phyloP scores from a whole-genome alignment of 2,888 invertebrate species.

The Macropis europaea region DNA sequence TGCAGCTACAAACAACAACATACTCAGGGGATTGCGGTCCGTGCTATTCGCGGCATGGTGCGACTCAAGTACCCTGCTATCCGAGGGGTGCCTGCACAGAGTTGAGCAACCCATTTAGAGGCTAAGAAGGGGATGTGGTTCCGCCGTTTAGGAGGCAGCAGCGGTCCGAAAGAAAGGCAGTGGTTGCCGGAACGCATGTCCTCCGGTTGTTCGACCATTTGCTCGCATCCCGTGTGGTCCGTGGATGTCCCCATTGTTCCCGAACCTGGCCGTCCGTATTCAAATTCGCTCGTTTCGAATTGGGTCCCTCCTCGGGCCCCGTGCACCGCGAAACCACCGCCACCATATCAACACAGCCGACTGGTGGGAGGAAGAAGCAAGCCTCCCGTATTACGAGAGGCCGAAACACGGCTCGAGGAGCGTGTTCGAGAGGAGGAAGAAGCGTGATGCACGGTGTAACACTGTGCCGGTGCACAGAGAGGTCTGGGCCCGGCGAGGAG shows the following conservation, averaged over 20 bases:
- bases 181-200: constrained; percentile 78
- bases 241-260: constrained; percentile 79
- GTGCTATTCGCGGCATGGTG: too few species aligned
- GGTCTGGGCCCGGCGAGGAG: constrained; percentile 17
- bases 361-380: constrained; percentile 3
- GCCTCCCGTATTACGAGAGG: constrained; percentile 54
- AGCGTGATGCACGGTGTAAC: constrained; percentile 59
- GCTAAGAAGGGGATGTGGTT: neutral
- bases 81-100: too few species aligned
- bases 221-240: constrained; percentile 80
- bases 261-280: constrained; percentile 73
- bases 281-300: constrained; percentile 78
- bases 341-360: neutral
- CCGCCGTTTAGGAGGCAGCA: constrained; percentile 6
- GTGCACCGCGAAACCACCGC: neutral
- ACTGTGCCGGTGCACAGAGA: constrained; percentile 48
- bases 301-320: constrained; percentile 63
- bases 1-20: too few species aligned
- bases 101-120: neutral
- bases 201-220: constrained; percentile 80
- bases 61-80: too few species aligned
- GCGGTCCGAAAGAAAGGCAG: constrained; percentile 52
- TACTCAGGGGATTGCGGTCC: too few species aligned
- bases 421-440: constrained; percentile 41
- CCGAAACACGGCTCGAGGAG: constrained; percentile 33